A percentile compares a stretch with the other conserved stretches of the same genome.
phyloP scores from a whole-genome alignment of 2,888 invertebrate genomes.

The Cheilosia scutellata region DNA sequence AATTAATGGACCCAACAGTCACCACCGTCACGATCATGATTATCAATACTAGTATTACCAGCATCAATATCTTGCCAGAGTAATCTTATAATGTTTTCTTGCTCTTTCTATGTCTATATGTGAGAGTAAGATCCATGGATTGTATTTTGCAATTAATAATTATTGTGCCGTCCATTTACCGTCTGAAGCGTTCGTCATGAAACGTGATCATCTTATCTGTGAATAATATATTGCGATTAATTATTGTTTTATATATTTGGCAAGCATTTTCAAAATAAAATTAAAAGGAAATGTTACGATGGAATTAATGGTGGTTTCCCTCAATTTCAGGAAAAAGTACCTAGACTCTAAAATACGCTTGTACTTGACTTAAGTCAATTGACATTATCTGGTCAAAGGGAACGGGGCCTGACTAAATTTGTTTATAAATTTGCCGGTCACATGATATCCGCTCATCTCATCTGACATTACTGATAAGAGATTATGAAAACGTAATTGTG shows the following conservation, averaged over 20 bases:
- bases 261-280: not conserved
- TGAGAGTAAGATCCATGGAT: not conserved
- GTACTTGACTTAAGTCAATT: constrained; percentile 34
- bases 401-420: constrained; percentile 13
- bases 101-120: constrained; percentile 17
- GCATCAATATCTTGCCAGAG: not conserved
- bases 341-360: not conserved
- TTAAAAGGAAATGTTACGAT: not conserved
- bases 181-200: not conserved
- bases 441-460: constrained; percentile 5
- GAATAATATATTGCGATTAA: not conserved
- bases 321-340: not conserved
- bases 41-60: constrained; percentile 6
- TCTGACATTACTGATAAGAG: constrained; percentile 31
- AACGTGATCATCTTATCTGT: constrained; percentile 31
- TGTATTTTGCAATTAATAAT: constrained; percentile 30
- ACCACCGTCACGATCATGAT: not conserved
- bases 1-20: constrained; percentile 31
- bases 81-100: not conserved
- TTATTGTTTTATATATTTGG: constrained; percentile 3
- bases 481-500: no score
- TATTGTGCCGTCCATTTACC: not conserved
- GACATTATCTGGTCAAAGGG: not conserved
- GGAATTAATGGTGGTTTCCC: not conserved
- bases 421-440: constrained; percentile 23